A percentile compares a stretch with the other conserved stretches of the same genome.
Conservation (phyloP, 2,888 invertebrate species). For the Disparrhopalites patrizii region DNA sequence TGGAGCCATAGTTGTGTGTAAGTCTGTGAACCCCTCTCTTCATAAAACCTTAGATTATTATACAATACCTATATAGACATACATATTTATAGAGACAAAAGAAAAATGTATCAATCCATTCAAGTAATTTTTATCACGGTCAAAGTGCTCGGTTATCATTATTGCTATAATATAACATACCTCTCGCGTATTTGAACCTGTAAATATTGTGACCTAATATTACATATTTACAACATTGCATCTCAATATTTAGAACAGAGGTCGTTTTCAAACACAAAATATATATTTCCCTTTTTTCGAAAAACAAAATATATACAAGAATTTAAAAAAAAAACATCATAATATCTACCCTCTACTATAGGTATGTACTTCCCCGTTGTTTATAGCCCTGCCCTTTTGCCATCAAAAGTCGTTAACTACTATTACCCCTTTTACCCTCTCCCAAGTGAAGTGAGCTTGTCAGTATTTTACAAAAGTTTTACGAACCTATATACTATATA, state of each 20-base stretch:
- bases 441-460: constrained; percentile 22
- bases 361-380: too few relatives aligned
- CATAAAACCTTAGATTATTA: background rate
- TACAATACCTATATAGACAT: background rate
- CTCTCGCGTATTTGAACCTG: background rate
- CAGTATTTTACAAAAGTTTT: too few relatives aligned
- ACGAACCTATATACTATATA: too few relatives aligned
- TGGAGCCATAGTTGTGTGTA: constrained; percentile 13
- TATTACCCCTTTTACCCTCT: background rate
- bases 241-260: background rate
- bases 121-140: constrained; percentile 21
- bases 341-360: background rate
- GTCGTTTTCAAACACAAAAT: background rate
- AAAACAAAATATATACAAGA: background rate
- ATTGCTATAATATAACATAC: background rate
- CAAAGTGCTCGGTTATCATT: constrained; percentile 15
- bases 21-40: constrained; percentile 14
- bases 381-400: too few relatives aligned
- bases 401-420: too few relatives aligned
- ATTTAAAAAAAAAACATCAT: background rate
- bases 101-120: constrained; percentile 17
- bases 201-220: background rate
- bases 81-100: background rate
- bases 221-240: background rate
- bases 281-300: background rate